These are phyloP conservation scores for Enteromius afrohamiltoni DNA, from an alignment of 2,797 vertebrate species.

Conservation along the genomic window DNA sequence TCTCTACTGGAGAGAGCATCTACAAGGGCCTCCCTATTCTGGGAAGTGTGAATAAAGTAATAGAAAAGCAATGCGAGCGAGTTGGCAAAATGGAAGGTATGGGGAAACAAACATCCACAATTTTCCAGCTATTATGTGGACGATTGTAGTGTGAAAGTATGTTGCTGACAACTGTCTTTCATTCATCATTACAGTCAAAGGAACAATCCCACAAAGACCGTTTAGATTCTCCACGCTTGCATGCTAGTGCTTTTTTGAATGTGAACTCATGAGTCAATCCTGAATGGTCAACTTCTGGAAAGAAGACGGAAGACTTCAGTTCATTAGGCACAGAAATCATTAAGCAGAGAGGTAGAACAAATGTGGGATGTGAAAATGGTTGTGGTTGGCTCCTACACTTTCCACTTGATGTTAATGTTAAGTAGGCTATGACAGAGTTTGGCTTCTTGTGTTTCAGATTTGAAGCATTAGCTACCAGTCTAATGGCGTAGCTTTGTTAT, in stretches of 20 bases:
- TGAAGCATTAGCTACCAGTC: neutral
- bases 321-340: constrained; percentile 8
- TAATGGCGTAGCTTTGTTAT: neutral
- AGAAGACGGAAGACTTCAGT: neutral
- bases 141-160: constrained; percentile 50
- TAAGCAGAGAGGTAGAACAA: constrained; percentile 19
- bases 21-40: constrained; percentile 61
- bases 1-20: constrained; percentile 35
- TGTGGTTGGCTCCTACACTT: constrained; percentile 4
- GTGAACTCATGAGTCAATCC: constrained; percentile 48
- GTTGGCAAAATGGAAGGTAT: constrained; percentile 56
- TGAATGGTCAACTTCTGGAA: constrained; percentile 39
- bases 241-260: constrained; percentile 55
- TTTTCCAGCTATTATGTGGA: constrained; percentile 27
- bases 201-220: constrained; percentile 62
- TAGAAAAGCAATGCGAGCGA: constrained; percentile 43
- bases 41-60: constrained; percentile 67
- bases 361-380: neutral
- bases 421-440: neutral
- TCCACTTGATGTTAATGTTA: neutral
- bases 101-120: constrained; percentile 50
- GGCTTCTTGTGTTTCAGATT: neutral
- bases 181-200: constrained; percentile 69
- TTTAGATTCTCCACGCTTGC: constrained; percentile 66
- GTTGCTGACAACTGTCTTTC: constrained; percentile 61